phyloP scores from a whole-genome alignment of 37 sponge, comb jelly and placozoan genomes.

The Chondrilla cf. caribensis region DNA sequence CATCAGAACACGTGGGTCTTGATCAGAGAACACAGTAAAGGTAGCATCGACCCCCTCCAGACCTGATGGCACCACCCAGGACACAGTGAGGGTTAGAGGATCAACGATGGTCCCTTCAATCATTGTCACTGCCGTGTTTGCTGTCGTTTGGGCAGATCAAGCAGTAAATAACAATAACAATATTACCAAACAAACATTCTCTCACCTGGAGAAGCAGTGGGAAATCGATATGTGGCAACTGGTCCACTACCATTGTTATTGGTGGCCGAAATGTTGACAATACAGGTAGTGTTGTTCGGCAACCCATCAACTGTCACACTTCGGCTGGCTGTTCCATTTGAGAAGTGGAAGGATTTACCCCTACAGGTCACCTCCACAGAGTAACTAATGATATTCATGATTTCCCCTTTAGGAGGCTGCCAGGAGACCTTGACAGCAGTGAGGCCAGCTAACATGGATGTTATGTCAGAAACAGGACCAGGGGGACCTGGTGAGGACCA shows the following conservation, averaged over 20 bases:
- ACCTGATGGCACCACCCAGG: not conserved
- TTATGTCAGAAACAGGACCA: not conserved
- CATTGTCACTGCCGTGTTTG: not conserved
- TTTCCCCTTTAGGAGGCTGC: not conserved
- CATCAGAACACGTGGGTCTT: not conserved
- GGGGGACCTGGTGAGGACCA: too few relatives aligned
- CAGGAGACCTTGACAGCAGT: slow-evolving; percentile 1
- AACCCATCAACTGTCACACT: too few relatives aligned
- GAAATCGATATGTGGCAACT: not conserved
- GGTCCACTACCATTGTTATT: not conserved
- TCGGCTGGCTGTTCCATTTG: not conserved
- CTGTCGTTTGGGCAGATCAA: not conserved
- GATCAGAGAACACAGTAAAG: not conserved
- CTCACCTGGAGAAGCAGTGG: not conserved
- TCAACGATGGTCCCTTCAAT: not conserved
- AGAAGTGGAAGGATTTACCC: not conserved
- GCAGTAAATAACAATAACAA: not conserved
- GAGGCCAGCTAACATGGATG: not conserved
- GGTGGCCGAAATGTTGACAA: not conserved
- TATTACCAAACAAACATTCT: not conserved
- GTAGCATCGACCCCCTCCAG: not conserved
- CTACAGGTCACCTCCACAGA: not conserved
- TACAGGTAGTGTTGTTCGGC: not conserved
- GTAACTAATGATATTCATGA: too few relatives aligned
- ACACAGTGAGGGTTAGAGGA: not conserved